phyloP scores from a whole-genome alignment of 2,888 invertebrate species.

The Brachypterus glaber region DNA sequence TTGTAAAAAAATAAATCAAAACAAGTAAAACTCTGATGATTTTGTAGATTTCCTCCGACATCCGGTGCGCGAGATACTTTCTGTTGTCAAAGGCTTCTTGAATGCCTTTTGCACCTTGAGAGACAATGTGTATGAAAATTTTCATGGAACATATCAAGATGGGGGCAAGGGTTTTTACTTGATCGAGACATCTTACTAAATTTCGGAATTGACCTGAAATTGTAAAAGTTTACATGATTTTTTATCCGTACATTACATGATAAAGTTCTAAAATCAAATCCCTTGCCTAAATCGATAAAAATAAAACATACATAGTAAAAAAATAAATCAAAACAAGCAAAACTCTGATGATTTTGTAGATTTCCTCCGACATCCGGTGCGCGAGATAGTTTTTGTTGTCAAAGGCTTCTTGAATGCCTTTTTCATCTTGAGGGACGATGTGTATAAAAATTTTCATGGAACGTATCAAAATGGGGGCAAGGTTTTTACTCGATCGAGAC shows the following conservation, averaged over 20 bases:
- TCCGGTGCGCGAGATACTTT: constrained; percentile 85
- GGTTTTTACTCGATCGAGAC: constrained; percentile 92
- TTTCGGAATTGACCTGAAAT: constrained; percentile 96
- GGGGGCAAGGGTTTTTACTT: constrained; percentile 92
- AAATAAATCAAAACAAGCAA: no score
- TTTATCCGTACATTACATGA: no score
- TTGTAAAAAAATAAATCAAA: no score
- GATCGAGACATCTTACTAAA: constrained; percentile 87
- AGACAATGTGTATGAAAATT: constrained; percentile 94
- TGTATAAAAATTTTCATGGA: constrained; percentile 99
- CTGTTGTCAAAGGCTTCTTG: constrained; percentile 96
- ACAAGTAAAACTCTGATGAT: constrained; percentile 95
- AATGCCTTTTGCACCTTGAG: constrained; percentile 86
- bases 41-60: constrained; percentile 98
- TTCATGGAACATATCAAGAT: constrained; percentile 99
- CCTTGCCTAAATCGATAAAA: no score
- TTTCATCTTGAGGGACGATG: constrained; percentile 86
- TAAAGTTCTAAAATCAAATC: no score
- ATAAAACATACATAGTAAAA: no score
- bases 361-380: constrained; percentile 92
- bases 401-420: constrained; percentile 89
- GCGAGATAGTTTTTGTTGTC: constrained; percentile 95
- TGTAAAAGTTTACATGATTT: no score
- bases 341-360: constrained; percentile 96
- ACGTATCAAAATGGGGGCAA: constrained; percentile 96